phyloP scores from a whole-genome alignment of 2,888 invertebrate genomes.

The Listrodromus nycthemerus region DNA sequence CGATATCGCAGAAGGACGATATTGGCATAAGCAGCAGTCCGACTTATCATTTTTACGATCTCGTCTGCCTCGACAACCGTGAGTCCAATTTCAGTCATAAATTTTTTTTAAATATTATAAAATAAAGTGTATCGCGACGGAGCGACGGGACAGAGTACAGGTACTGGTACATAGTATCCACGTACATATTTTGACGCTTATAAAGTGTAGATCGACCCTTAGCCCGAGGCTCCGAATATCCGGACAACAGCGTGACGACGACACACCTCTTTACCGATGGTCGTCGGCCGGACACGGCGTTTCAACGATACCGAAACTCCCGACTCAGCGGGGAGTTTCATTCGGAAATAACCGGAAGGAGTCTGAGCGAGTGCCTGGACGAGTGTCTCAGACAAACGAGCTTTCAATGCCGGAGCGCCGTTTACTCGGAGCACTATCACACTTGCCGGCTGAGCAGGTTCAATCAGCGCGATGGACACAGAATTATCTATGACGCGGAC shows the following conservation, averaged over 20 bases:
- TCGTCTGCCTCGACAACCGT: constrained; percentile 96
- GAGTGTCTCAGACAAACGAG: constrained; percentile 95
- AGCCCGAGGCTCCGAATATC: constrained; percentile 95
- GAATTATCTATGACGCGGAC: constrained; percentile 95
- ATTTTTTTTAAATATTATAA: neutral
- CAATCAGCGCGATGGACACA: constrained; percentile 94
- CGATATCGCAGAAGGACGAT: constrained; percentile 95
- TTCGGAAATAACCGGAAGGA: constrained; percentile 94
- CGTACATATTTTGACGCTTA: constrained; percentile 69
- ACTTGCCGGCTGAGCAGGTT: constrained; percentile 94
- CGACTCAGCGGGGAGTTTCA: constrained; percentile 95
- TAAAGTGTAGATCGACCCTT: constrained; percentile 75
- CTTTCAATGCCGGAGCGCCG: constrained; percentile 95
- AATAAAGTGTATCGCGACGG: neutral
- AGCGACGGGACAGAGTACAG: neutral
- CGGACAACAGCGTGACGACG: constrained; percentile 94
- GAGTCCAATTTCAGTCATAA: constrained; percentile 85
- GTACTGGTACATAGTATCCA: constrained; percentile 45
- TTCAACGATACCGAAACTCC: constrained; percentile 94
- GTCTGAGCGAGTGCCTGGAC: constrained; percentile 95
- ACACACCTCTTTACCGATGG: constrained; percentile 92
- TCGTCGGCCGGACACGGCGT: constrained; percentile 94
- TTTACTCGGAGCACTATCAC: constrained; percentile 94
- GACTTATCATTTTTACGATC: constrained; percentile 94
- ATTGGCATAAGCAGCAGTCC: constrained; percentile 93